These are phyloP conservation scores for Drosophila auraria DNA, from an alignment of 1,140 invertebrate genomes.

Conservation along the genomic window DNA sequence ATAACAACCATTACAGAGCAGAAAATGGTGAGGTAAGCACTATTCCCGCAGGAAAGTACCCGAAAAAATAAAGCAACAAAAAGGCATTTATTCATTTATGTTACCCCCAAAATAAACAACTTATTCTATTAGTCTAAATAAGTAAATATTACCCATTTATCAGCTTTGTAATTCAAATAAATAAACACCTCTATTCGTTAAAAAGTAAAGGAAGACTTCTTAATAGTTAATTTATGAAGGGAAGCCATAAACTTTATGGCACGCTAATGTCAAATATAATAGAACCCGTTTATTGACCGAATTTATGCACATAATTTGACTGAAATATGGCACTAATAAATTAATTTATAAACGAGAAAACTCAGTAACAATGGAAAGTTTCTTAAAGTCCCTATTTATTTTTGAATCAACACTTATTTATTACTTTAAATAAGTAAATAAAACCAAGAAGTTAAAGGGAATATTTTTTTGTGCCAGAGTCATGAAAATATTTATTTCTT, in stretches of 20 bases:
- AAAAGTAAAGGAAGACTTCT: neutral
- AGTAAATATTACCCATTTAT: neutral
- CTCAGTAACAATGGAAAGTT: constrained; percentile 10
- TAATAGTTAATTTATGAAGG: constrained; percentile 7
- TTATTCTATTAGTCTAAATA: constrained; percentile 2
- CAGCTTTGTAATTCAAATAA: neutral
- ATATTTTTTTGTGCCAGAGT: neutral
- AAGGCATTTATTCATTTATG: neutral
- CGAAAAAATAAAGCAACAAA: neutral
- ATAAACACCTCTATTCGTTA: constrained; percentile 7
- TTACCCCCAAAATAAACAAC: neutral
- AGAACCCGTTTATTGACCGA: constrained; percentile 13
- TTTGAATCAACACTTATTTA: constrained; percentile 13
- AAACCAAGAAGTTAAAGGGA: neutral
- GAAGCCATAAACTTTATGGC: constrained; percentile 7
- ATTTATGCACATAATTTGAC: constrained; percentile 22
- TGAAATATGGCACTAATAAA: constrained; percentile 4
- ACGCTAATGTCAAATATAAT: constrained; percentile 24
- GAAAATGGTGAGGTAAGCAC: constrained; percentile 13
- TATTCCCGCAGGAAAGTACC: neutral
- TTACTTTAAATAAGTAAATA: neutral
- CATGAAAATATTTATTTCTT: neutral
- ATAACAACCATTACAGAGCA: constrained; percentile 25
- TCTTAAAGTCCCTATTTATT: neutral
- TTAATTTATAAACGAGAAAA: constrained; percentile 5